Evolutionary conservation across 2,888 invertebrate genomes (phyloP), one percentile per base, ranked within the genome.

Genomic region (Laspeyria flexula): DNA sequence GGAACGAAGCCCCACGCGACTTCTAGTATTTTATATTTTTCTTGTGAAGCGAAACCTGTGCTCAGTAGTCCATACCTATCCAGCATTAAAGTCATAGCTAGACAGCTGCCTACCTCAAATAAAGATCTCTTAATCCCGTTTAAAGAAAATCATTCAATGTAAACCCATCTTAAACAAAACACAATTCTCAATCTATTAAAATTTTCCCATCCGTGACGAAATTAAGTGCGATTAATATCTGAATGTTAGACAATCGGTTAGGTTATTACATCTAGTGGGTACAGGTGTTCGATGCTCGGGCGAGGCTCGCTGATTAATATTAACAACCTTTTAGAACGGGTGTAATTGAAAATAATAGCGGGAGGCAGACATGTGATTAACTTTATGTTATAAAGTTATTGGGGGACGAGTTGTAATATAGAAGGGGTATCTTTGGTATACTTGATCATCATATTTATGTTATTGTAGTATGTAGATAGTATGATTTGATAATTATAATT

Each of bases 291-390:
- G 25, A 27, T 49, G 61, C 62, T 68, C 73, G 79, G 75, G 71
- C 71, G 82, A 70, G 83, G 75, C 82, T 73, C 60, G 57, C 60
- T 73, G 85, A 90, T 88, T 86, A 86, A 90, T 88, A 90, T 88
- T 88, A 91, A 91, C 89, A 90, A 89, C 89, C 90, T 89, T 90
- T 90, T 82, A 75, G 74, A 65, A 65, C 53, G 60, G 60, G 46
- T 43, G 75, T 90, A 90, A 90, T 89, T 86, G 90, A 88, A 82
- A 91, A 84, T 90, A 88, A 91, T 90, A 84, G 89, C 77, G 71
- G 71, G 66, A 48, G 38, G 71, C 68, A 74, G 83, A 80, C 81
- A 75, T 58, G 69, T 76, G 81, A 87, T 86, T 86, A 85, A 76
- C 79, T 75, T 86, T 81, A 86, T 81, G 74, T 70, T 80, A 83